A percentile compares a stretch with the other conserved stretches of the same genome.
Conservation (phyloP, 2,113 vertebrate species). For the Platycercus adscitus region DNA sequence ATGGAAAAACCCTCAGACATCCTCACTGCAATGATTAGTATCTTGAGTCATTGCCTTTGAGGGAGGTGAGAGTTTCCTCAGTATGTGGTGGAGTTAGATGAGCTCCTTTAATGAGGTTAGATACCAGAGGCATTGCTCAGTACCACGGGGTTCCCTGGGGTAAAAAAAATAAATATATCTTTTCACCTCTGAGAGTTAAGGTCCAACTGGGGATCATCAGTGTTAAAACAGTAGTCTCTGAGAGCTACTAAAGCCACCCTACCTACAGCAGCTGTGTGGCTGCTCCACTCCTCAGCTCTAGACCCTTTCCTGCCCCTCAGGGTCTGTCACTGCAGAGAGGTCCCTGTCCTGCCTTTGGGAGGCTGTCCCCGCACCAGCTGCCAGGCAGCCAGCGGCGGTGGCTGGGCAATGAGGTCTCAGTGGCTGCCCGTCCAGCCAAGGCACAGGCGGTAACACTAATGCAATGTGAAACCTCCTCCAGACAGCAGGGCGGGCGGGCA, state of each 20-base stretch:
- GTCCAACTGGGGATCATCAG: not conserved
- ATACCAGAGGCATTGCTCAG: not conserved
- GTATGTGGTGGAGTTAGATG: not conserved
- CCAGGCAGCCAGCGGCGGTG: not conserved
- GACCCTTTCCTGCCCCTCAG: not conserved
- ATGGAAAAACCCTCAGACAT: constrained; percentile 55
- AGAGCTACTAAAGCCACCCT: not conserved
- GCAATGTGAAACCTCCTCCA: constrained; percentile 51
- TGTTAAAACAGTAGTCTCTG: not conserved
- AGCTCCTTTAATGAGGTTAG: constrained; percentile 50
- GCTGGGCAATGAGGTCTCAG: not conserved
- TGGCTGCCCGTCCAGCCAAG: fast-evolving
- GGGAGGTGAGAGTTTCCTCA: constrained; percentile 56
- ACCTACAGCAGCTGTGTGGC: not conserved
- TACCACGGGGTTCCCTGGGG: not conserved
- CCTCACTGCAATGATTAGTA: constrained; percentile 31
- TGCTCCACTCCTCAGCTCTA: not conserved
- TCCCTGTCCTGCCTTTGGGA: not conserved
- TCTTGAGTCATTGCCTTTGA: constrained; percentile 57
- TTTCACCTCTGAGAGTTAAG: not conserved
- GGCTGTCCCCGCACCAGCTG: constrained; percentile 6
- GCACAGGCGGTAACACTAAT: not conserved
- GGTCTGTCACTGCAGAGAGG: not conserved
- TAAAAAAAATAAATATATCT: not conserved
- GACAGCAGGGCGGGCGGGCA: not conserved